Percentiles rank a stretch among this genome's conserved stretches.
These are phyloP conservation scores for Onthophagus sagittarius DNA, from an alignment of 2,888 invertebrate genomes.

Conservation along the genomic window DNA sequence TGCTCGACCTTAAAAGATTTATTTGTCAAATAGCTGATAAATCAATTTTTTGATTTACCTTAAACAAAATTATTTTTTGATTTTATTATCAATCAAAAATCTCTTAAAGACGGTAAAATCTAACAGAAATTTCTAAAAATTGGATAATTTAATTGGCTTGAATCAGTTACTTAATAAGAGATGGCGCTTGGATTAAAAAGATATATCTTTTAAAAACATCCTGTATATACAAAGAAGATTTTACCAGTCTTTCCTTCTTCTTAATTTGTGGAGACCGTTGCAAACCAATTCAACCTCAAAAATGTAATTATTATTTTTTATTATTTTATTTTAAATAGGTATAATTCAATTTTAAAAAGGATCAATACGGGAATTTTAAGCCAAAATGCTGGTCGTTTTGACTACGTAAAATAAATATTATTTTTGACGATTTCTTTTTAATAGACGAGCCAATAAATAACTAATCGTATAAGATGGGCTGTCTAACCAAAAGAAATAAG, in stretches of 20 bases:
- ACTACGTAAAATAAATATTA: not conserved
- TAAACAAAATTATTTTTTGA: too few species aligned
- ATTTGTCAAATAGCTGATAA: conserved; percentile 69
- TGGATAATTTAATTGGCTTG: too few species aligned
- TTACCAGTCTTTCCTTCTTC: not conserved
- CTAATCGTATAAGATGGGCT: not conserved
- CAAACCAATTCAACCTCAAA: too few species aligned
- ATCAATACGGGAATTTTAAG: not conserved
- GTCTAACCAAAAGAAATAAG: not conserved
- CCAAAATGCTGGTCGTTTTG: not conserved
- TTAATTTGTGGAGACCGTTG: not conserved
- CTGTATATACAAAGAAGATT: too few species aligned
- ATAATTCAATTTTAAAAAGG: not conserved
- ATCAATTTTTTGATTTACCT: conserved; percentile 25
- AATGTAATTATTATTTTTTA: not conserved
- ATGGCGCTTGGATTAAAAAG: too few species aligned
- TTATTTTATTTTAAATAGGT: not conserved
- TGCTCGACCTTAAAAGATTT: conserved; percentile 83
- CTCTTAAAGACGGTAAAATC: too few species aligned
- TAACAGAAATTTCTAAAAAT: too few species aligned
- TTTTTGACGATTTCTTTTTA: too few species aligned
- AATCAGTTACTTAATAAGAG: too few species aligned
- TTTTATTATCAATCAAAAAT: too few species aligned
- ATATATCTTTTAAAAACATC: too few species aligned
- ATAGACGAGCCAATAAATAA: too few species aligned